Conservation (phyloP, 2,888 invertebrate species). For the Hyalella azteca region DNA sequence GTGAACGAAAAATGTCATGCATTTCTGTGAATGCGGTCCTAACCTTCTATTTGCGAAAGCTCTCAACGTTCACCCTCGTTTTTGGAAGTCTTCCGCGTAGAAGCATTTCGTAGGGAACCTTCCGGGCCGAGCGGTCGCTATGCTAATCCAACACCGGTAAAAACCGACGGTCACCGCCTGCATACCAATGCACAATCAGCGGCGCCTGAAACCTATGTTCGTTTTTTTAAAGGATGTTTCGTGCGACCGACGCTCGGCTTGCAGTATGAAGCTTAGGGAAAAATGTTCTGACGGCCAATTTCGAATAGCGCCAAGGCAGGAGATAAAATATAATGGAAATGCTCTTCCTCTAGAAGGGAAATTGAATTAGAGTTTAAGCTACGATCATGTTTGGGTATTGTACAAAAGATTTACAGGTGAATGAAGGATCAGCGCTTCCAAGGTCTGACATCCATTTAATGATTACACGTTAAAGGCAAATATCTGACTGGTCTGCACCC, state of each 20-base stretch:
- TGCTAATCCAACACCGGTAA: conserved; percentile 35
- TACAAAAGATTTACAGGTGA: too few species aligned
- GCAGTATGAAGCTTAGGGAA: neutral
- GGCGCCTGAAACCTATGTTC: neutral
- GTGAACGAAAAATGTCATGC: neutral
- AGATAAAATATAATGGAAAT: too few species aligned
- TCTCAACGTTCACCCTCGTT: conserved; percentile 26
- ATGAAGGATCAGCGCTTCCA: too few species aligned
- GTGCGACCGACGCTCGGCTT: neutral
- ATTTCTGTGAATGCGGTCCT: conserved; percentile 8
- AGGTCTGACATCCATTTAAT: too few species aligned
- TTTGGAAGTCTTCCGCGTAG: neutral
- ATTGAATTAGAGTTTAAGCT: too few species aligned
- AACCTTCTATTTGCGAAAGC: conserved; percentile 36
- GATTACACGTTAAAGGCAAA: too few species aligned
- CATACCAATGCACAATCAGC: conserved; percentile 35
- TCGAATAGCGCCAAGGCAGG: too few species aligned
- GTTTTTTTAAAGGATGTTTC: neutral
- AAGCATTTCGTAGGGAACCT: neutral
- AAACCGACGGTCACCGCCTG: neutral
- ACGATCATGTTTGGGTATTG: too few species aligned
- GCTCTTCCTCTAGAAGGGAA: too few species aligned
- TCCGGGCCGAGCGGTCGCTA: neutral
- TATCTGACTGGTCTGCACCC: too few species aligned
- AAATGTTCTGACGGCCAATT: neutral